A percentile compares a stretch with the other conserved stretches of the same genome.
Conservation (phyloP, 2,113 vertebrate genomes). For the Gymnocephalus cernua region DNA sequence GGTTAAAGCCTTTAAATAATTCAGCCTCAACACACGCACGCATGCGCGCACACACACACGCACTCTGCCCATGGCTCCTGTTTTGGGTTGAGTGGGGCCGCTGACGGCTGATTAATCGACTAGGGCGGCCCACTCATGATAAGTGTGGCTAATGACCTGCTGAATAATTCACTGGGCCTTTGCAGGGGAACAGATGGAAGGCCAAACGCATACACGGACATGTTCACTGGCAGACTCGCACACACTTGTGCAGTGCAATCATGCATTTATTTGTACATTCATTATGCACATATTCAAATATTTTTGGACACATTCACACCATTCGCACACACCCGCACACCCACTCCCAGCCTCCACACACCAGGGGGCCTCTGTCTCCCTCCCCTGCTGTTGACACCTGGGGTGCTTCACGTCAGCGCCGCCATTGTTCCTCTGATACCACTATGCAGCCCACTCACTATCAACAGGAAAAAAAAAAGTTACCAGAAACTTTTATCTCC, state of each 20-base stretch:
- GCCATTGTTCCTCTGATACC: conserved; percentile 61
- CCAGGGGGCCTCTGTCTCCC: conserved; percentile 37
- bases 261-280: conserved; percentile 33
- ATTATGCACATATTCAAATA: conserved; percentile 59
- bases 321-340: background rate
- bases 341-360: conserved; percentile 11
- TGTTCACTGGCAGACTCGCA: conserved; percentile 43
- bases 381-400: conserved; percentile 59
- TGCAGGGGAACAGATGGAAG: conserved; percentile 74
- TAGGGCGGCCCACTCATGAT: conserved; percentile 79
- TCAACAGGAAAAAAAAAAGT: conserved; percentile 50
- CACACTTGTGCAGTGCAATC: conserved; percentile 36
- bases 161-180: conserved; percentile 81
- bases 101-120: conserved; percentile 83
- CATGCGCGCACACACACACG: conserved; percentile 10
- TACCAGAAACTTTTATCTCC: conserved; percentile 54
- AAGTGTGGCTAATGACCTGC: conserved; percentile 84
- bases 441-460: conserved; percentile 35
- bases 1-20: conserved; percentile 83
- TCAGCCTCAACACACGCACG: conserved; percentile 54
- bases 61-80: conserved; percentile 59
- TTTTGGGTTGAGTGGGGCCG: conserved; percentile 70
- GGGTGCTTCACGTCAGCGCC: conserved; percentile 70
- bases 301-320: conserved; percentile 1
- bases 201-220: conserved; percentile 55